Evolutionary conservation across 2,888 invertebrate genomes (phyloP).

Genomic region (Ormyrus labotus): DNA sequence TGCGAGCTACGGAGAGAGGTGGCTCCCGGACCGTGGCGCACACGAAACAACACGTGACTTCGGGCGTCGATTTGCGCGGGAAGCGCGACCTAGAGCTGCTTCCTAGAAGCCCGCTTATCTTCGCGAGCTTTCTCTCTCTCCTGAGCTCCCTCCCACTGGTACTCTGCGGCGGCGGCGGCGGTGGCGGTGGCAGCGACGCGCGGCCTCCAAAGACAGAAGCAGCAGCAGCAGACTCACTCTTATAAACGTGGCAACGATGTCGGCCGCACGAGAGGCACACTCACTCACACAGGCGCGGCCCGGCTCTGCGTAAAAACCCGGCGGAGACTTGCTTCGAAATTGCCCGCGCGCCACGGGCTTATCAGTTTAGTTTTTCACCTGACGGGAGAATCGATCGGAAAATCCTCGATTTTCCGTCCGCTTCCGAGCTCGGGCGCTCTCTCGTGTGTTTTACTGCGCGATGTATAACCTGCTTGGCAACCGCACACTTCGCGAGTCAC

Average conservation of each 20-base stretch:
- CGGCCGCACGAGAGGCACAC: neutral
- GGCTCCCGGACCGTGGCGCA: neutral
- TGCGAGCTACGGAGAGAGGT: too few relatives aligned
- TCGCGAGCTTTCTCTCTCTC: neutral
- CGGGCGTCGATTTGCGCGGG: too few relatives aligned
- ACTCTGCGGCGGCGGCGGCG: neutral
- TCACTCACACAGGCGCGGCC: slow-evolving; percentile 19
- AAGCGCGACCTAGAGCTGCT: too few relatives aligned
- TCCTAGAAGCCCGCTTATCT: too few relatives aligned
- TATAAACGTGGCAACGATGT: slow-evolving; percentile 52
- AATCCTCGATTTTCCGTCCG: too few relatives aligned
- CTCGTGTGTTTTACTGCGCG: neutral
- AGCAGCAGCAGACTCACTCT: slow-evolving; percentile 15
- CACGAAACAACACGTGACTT: neutral
- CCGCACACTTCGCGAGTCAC: too few relatives aligned
- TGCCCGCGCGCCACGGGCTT: neutral
- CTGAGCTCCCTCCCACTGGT: neutral
- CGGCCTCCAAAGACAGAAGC: neutral
- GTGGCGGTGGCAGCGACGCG: slow-evolving; percentile 8
- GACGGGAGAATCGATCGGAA: neutral
- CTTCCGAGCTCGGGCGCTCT: too few relatives aligned
- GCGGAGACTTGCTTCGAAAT: slow-evolving; percentile 8
- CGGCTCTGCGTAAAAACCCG: slow-evolving; percentile 18
- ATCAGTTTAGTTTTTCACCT: neutral
- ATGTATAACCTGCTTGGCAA: too few relatives aligned